Evolutionary conservation across 2,113 vertebrate species (phyloP).

Genomic region (Etheostoma cragini): DNA sequence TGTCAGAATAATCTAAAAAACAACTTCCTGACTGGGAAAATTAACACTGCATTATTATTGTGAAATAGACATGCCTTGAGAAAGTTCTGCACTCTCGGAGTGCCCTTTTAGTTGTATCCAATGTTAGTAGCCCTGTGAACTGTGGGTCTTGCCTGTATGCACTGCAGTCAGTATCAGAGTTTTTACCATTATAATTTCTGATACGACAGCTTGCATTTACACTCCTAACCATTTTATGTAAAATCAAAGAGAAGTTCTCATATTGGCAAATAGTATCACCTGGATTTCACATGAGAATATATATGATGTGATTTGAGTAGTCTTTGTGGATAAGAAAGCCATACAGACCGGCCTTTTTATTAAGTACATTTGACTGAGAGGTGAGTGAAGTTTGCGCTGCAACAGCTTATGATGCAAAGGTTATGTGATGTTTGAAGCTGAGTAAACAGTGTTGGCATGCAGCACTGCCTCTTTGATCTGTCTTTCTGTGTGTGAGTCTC

Average conservation of each 20-base stretch:
- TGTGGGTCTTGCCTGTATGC: not conserved
- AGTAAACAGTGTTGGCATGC: conserved; percentile 73
- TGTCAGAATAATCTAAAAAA: too few relatives aligned
- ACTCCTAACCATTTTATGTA: not conserved
- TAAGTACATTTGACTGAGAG: conserved; percentile 43
- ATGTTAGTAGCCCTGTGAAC: not conserved
- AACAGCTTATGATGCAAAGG: conserved; percentile 41
- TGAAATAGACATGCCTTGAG: too few relatives aligned
- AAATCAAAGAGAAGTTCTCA: not conserved
- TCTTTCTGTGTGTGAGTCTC: conserved; percentile 27
- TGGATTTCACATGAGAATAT: conserved; percentile 11
- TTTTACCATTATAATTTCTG: not conserved
- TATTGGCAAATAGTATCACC: not conserved
- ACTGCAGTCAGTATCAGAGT: not conserved
- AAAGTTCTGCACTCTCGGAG: too few relatives aligned
- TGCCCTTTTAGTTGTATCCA: not conserved
- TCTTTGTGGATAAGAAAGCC: conserved; percentile 31
- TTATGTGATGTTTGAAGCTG: conserved; percentile 58
- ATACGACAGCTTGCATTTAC: not conserved
- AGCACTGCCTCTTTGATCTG: conserved; percentile 62
- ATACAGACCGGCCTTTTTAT: conserved; percentile 37
- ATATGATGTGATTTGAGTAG: conserved; percentile 10
- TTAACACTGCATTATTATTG: too few relatives aligned
- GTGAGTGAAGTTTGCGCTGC: conserved; percentile 37
- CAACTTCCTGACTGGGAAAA: too few relatives aligned